Conservation (phyloP, 2,888 invertebrate genomes). For the Galerucella calmariensis region DNA sequence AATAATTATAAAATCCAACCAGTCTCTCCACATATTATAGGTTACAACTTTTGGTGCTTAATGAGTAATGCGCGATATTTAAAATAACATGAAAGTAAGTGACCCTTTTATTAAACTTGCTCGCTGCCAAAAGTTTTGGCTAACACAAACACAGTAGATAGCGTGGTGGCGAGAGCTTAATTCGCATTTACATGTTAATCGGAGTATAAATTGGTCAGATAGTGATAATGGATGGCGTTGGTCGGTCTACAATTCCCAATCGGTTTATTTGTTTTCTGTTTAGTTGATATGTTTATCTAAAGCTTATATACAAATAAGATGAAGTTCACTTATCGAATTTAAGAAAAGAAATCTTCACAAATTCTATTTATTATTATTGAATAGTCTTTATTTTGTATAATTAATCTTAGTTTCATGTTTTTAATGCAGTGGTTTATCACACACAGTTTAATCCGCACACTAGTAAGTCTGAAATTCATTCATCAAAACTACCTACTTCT, state of each 20-base stretch:
- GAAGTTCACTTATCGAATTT: too few species aligned
- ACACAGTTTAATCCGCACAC: too few species aligned
- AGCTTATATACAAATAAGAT: too few species aligned
- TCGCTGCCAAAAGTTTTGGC: conserved; percentile 20
- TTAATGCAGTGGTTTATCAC: too few species aligned
- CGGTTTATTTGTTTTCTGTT: conserved; percentile 20
- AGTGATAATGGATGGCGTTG: conserved; percentile 51
- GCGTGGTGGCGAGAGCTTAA: conserved; percentile 60
- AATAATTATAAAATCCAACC: too few species aligned
- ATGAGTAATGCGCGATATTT: not conserved
- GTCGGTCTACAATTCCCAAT: conserved; percentile 14
- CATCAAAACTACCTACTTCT: not conserved
- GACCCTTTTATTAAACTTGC: conserved; percentile 4
- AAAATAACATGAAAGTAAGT: not conserved
- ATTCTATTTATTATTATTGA: too few species aligned
- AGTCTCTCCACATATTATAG: too few species aligned
- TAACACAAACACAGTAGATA: conserved; percentile 50
- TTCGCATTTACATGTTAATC: conserved; percentile 63
- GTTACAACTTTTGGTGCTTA: too few species aligned
- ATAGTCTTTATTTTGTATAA: too few species aligned
- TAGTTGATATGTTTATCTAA: conserved; percentile 3
- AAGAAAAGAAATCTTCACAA: too few species aligned
- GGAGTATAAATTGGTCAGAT: conserved; percentile 61
- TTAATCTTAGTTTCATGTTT: too few species aligned
- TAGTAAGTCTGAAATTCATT: not conserved